These are phyloP conservation scores for Pycnomerus fuliginosus DNA, from an alignment of 2,888 invertebrate genomes.

Conservation along the genomic window DNA sequence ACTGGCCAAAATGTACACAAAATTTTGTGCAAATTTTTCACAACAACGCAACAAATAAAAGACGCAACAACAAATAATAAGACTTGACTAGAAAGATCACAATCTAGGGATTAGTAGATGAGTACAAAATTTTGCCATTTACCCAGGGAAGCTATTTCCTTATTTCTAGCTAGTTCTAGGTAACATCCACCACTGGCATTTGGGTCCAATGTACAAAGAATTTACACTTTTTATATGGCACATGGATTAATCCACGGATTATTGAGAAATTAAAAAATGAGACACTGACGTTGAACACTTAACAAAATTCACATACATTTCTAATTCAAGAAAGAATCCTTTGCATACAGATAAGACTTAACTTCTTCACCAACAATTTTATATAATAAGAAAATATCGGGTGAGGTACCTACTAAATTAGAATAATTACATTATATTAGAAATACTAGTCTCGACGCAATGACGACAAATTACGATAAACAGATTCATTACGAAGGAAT, in stretches of 20 bases:
- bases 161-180: constrained; percentile 19
- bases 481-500: no score
- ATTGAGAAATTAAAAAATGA: no score
- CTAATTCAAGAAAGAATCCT: constrained; percentile 5
- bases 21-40: constrained; percentile 17
- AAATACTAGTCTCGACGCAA: no score
- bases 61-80: constrained; percentile 8
- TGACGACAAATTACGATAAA: no score
- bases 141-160: no score
- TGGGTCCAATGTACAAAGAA: constrained; percentile 24
- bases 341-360: no score
- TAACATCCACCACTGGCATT: constrained; percentile 37
- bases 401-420: no score
- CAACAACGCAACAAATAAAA: constrained; percentile 5
- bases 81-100: constrained; percentile 2
- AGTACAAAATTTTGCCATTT: constrained; percentile 3
- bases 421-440: no score
- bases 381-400: no score
- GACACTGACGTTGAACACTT: no score
- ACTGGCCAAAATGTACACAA: constrained; percentile 32
- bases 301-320: constrained; percentile 6
- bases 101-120: background rate
- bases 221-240: constrained; percentile 32
- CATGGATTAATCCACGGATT: constrained; percentile 37
- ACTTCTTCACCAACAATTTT: no score